Conservation (phyloP, 1,140 invertebrate genomes). For the Trichonephila clavata region DNA sequence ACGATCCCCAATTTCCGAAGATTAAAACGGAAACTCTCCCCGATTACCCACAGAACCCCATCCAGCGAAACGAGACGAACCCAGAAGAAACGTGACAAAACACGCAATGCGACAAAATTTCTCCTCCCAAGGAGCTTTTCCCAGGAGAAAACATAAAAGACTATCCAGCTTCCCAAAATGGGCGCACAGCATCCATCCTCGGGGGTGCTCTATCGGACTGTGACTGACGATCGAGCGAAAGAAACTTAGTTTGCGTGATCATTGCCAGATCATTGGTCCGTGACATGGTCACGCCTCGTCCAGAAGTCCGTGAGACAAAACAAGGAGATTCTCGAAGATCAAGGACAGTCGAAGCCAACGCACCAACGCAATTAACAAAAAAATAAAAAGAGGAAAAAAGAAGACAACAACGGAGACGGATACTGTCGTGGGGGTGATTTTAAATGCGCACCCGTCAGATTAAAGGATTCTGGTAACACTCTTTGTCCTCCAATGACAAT, state of each 20-base stretch:
- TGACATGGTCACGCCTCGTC: constrained; percentile 67
- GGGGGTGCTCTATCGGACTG: constrained; percentile 60
- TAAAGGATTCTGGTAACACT: constrained; percentile 13
- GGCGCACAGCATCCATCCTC: background rate
- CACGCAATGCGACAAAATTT: constrained; percentile 25
- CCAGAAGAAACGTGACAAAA: constrained; percentile 20
- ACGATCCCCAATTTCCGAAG: background rate
- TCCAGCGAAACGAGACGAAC: background rate
- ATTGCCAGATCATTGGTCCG: constrained; percentile 56
- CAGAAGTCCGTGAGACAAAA: constrained; percentile 65
- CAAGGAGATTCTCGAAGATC: constrained; percentile 61
- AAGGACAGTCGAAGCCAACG: constrained; percentile 62
- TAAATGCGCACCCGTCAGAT: constrained; percentile 33
- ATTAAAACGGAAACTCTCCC: constrained; percentile 22
- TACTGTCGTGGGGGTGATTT: constrained; percentile 47
- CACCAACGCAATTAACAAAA: constrained; percentile 39
- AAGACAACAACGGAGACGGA: background rate
- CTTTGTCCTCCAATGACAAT: constrained; percentile 29
- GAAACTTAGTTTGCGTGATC: constrained; percentile 60
- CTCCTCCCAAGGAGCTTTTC: constrained; percentile 10
- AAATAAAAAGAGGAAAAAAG: background rate
- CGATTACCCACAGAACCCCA: background rate
- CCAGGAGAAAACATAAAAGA: constrained; percentile 40
- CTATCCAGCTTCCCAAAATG: background rate
- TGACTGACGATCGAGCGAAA: constrained; percentile 29